These are phyloP conservation scores for Hedya salicella DNA, from an alignment of 2,888 invertebrate genomes.

Conservation along the genomic window DNA sequence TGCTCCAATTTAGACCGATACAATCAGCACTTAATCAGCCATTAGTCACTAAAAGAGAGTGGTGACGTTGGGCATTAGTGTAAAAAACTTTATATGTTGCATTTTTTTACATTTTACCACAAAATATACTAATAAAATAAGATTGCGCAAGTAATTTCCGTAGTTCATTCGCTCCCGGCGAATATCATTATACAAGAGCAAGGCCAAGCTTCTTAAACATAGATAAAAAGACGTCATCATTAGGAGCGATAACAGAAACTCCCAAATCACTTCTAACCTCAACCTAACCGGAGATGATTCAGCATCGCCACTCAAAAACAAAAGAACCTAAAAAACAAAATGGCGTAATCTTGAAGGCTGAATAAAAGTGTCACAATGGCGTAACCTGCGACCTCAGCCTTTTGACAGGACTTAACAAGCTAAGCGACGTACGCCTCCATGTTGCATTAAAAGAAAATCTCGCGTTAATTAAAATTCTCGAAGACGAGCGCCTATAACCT, in stretches of 20 bases:
- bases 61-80: too few species aligned
- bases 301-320: slow-evolving; percentile 14
- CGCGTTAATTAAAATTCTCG: slow-evolving; percentile 50
- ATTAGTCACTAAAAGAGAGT: too few species aligned
- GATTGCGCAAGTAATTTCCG: not conserved
- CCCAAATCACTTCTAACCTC: slow-evolving; percentile 3
- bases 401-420: slow-evolving; percentile 38
- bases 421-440: slow-evolving; percentile 33
- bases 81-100: too few species aligned
- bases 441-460: slow-evolving; percentile 50
- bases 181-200: not conserved
- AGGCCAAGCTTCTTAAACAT: not conserved
- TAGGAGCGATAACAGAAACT: not conserved
- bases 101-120: too few species aligned
- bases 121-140: too few species aligned
- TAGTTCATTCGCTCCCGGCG: not conserved
- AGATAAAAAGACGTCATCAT: not conserved
- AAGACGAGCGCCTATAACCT: slow-evolving; percentile 44
- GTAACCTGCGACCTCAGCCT: slow-evolving; percentile 35
- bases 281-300: slow-evolving; percentile 14
- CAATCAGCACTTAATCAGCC: too few species aligned
- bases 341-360: slow-evolving; percentile 18
- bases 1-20: too few species aligned
- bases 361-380: slow-evolving; percentile 25
- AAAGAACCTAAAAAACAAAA: slow-evolving; percentile 10